A percentile compares a stretch with the other conserved stretches of the same genome.
Evolutionary conservation across 2,113 vertebrate species (phyloP).

Genomic region (Crotalus horridus): DNA sequence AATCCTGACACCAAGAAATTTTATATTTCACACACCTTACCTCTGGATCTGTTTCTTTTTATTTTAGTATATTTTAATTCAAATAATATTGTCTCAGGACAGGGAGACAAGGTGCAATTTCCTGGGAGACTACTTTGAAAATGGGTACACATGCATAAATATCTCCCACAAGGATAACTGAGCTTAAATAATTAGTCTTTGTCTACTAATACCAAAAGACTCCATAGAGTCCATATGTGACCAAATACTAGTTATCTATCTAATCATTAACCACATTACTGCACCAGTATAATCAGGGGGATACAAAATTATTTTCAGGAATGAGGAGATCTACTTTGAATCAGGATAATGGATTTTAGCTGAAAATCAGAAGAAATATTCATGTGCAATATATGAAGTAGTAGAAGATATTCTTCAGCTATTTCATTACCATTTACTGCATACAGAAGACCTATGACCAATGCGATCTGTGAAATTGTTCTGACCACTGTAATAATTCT

Average conservation of each 20-base stretch:
- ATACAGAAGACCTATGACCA: conserved; percentile 34
- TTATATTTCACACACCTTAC: neutral
- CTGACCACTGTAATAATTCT: conserved; percentile 30
- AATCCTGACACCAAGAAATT: neutral
- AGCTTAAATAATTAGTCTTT: neutral
- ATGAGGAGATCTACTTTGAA: neutral
- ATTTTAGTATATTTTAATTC: neutral
- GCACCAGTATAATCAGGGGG: neutral
- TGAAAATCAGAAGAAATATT: neutral
- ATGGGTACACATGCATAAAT: neutral
- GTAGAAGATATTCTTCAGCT: neutral
- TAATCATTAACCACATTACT: neutral
- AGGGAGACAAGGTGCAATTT: neutral
- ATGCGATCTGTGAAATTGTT: neutral
- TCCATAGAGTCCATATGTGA: neutral
- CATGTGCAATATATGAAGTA: neutral
- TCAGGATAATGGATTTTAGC: neutral
- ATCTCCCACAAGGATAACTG: neutral
- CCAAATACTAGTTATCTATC: neutral
- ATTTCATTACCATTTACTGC: neutral
- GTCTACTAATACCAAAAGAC: neutral
- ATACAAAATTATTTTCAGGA: neutral
- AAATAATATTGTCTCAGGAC: neutral
- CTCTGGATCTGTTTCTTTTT: neutral
- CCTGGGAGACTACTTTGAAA: neutral